Percentiles rank a stretch among this genome's conserved stretches.
phyloP scores from a whole-genome alignment of 1,140 invertebrate species.

The fruit fly (Drosophila melanogaster) region Release_6_plus_ISO1_MT NC_004354.4:3443501-3444000 shows the following conservation, averaged over 20 bases:
- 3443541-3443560: no score
- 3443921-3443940: conserved; percentile 35
- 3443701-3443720: not conserved
- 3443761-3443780: conserved; percentile 30
- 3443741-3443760: conserved; percentile 39
- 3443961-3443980: conserved; percentile 17
- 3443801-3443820: conserved; percentile 61
- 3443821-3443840: conserved; percentile 40
- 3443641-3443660: not conserved
- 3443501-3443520: not conserved
- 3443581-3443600: not conserved
- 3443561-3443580: no score
- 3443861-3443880: not conserved
- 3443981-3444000: conserved; percentile 57
- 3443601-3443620: not conserved
- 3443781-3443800: conserved; percentile 51
- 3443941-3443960: not conserved
- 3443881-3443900: conserved; percentile 54
- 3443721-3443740: conserved; percentile 28
- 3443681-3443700: not conserved
- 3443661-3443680: not conserved
- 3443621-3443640: not conserved
- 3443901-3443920: conserved; percentile 37
- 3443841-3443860: conserved; percentile 51
- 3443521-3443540: not conserved